Evolutionary conservation across 2,113 vertebrate species (phyloP), one percentile per base, ranked within the genome.

Genomic region (Chloroceryle aenea): DNA sequence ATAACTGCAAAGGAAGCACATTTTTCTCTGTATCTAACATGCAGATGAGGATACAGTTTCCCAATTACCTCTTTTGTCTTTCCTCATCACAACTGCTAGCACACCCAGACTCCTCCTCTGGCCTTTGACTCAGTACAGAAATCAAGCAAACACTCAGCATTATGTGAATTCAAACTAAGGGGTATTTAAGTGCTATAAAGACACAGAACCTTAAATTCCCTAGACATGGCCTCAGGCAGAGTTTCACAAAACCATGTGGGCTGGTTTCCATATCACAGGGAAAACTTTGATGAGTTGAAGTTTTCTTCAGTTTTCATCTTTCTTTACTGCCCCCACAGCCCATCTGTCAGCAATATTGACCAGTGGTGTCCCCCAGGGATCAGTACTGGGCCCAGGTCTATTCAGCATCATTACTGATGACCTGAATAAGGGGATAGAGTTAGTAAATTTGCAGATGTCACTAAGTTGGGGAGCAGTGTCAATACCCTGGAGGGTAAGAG

Each of bases 221-320:
- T 48, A 71, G 61, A 16, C 8, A 8, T 2, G 14, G 21, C 47
- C 55, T 62, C 53, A 23, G 36, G 29, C 45, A 67, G 59, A 81
- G 36, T 87, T 78, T 75, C 12, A 2, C 1, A 0, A 23, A 21
- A 47, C 25, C 1, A 1, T 18, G 27, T 32, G 17, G 64, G 11
- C 34, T 83, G 47, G 12, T 55, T 87, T 78, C 38, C 14, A 0
- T 34, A 30, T 53, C 23, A 47, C 52, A 67, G 42, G 30, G 67
- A 63, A 88, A 50, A 56, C 12, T 36, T 73, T 17, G 32, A 59
- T 16, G 32, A 38, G 15, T 45, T 0, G 2, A 83, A 82, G 21
- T 63, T 72, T 83, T 69, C 27, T 40, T 40, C 47, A 36, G 18
- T 36, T 83, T 66, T 55, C 80, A 1, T 20, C 50, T 77, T 64